A percentile compares a stretch with the other conserved stretches of the same genome.
phyloP scores from a whole-genome alignment of 2,113 vertebrate genomes.

The Brachyistius frenatus region DNA sequence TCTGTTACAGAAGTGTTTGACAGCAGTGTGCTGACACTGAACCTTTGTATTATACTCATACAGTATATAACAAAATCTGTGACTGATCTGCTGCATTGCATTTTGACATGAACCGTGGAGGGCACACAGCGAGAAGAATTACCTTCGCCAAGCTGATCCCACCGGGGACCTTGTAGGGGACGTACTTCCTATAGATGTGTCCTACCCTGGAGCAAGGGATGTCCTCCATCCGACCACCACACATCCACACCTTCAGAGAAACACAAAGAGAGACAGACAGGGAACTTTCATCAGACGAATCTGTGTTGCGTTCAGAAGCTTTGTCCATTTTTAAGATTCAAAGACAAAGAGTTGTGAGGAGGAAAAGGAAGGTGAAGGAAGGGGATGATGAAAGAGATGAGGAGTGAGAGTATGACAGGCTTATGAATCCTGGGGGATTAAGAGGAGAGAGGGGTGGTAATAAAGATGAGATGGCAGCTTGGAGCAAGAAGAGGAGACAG shows the following conservation, averaged over 20 bases:
- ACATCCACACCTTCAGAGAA: slow-evolving; percentile 84
- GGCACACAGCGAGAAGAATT: slow-evolving; percentile 62
- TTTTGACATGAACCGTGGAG: background rate
- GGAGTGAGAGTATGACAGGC: slow-evolving; percentile 4
- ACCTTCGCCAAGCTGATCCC: slow-evolving; percentile 95
- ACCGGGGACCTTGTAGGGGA: slow-evolving; percentile 96
- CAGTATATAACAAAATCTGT: background rate
- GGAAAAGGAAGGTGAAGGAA: slow-evolving; percentile 13
- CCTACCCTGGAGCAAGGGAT: slow-evolving; percentile 95
- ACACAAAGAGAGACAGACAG: background rate
- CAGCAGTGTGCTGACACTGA: background rate
- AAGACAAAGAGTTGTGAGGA: background rate
- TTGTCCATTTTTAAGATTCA: background rate
- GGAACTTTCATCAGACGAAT: slow-evolving; percentile 4
- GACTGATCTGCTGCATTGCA: slow-evolving; percentile 28
- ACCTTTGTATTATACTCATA: background rate
- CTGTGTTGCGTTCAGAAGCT: background rate
- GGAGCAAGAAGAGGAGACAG: background rate
- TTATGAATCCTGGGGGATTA: slow-evolving; percentile 39
- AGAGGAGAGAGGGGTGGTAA: slow-evolving; percentile 17
- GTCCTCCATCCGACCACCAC: slow-evolving; percentile 87
- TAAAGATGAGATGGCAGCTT: slow-evolving; percentile 15
- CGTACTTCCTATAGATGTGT: slow-evolving; percentile 98
- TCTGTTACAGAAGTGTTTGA: too few relatives aligned
- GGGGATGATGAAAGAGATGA: background rate